Evolutionary conservation across 2,888 invertebrate genomes (phyloP).

Genomic region (Flexamia atlantica): DNA sequence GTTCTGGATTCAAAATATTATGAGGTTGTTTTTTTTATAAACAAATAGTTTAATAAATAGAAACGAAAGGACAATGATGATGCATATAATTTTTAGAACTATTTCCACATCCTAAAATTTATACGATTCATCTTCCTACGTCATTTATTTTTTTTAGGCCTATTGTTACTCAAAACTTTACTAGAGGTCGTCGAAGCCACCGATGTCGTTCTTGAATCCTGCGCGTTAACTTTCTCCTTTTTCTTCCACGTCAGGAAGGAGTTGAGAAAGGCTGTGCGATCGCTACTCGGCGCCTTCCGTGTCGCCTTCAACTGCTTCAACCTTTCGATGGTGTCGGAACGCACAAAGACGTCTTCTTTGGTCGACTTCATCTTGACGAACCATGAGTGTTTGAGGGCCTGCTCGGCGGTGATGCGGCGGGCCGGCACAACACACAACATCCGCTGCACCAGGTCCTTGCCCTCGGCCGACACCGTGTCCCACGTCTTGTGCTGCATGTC

Average conservation of each 20-base stretch:
- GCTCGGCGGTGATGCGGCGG: constrained; percentile 6
- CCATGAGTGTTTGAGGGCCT: constrained; percentile 20
- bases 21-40: no score
- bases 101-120: no score
- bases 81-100: no score
- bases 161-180: not conserved
- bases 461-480: not conserved
- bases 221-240: not conserved
- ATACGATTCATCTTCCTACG: no score
- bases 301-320: not conserved
- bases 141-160: no score
- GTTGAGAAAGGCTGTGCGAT: not conserved
- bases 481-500: not conserved
- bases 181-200: not conserved
- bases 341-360: not conserved
- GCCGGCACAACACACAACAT: constrained; percentile 20
- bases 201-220: no score
- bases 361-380: constrained; percentile 17
- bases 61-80: no score
- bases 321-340: not conserved
- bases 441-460: constrained; percentile 5
- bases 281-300: not conserved
- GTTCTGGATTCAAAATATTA: no score
- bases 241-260: not conserved
- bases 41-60: no score